Conservation (phyloP, 2,888 invertebrate genomes). For the Malacosoma neustria region DNA sequence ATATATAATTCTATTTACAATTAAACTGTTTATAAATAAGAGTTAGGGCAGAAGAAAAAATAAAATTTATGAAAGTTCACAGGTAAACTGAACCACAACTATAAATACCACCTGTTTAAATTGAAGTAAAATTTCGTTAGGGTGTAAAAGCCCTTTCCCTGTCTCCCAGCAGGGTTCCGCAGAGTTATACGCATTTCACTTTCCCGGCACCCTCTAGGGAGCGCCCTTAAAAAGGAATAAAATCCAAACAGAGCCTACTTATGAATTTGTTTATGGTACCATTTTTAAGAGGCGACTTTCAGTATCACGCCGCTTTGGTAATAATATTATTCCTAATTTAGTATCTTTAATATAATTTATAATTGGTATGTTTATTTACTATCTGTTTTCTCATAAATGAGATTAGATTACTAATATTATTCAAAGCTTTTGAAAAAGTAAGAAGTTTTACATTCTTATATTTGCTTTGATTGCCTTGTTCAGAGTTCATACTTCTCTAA, state of each 20-base stretch:
- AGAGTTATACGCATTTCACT: conserved; percentile 67
- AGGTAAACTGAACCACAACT: not conserved
- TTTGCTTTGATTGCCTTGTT: too few species aligned
- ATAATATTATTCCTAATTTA: conserved; percentile 57
- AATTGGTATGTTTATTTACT: not conserved
- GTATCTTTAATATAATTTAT: conserved; percentile 13
- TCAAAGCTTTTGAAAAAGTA: too few species aligned
- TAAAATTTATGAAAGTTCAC: too few species aligned
- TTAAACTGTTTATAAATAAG: too few species aligned
- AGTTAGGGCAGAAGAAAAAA: too few species aligned
- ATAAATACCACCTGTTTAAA: not conserved
- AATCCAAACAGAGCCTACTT: conserved; percentile 63
- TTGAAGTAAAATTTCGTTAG: conserved; percentile 4
- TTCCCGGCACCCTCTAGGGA: conserved; percentile 49
- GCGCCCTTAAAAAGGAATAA: conserved; percentile 67
- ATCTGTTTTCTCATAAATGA: too few species aligned
- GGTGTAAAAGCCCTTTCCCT: conserved; percentile 24
- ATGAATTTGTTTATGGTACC: conserved; percentile 72
- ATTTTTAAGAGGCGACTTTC: conserved; percentile 42
- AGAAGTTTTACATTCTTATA: too few species aligned
- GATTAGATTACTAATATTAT: too few species aligned
- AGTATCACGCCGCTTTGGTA: conserved; percentile 40
- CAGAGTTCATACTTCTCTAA: too few species aligned
- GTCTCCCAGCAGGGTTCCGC: conserved; percentile 47
- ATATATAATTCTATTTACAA: too few species aligned